Conservation (phyloP, 2,113 vertebrate species). For the Stercorarius parasiticus region DNA sequence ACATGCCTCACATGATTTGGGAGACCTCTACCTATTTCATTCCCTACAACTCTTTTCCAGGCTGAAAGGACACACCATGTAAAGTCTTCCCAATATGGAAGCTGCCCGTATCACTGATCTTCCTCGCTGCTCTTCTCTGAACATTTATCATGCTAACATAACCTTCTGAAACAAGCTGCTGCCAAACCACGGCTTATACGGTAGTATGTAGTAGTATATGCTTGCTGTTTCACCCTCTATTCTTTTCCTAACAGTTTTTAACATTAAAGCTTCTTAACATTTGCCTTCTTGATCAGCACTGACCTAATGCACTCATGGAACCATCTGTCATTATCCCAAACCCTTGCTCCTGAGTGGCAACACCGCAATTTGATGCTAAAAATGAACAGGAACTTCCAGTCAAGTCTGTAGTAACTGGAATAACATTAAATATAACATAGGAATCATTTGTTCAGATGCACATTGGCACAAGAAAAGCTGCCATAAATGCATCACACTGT, state of each 20-base stretch:
- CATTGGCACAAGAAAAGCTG: not conserved
- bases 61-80: not conserved
- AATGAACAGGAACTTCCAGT: not conserved
- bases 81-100: not conserved
- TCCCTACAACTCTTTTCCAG: not conserved
- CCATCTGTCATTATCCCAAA: constrained; percentile 9
- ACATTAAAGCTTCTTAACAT: constrained; percentile 36
- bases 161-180: not conserved
- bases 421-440: not conserved
- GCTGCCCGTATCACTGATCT: not conserved
- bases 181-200: not conserved
- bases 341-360: not conserved
- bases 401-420: not conserved
- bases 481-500: rapidly evolving
- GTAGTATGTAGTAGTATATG: not conserved
- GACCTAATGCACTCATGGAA: not conserved
- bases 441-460: not conserved
- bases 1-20: not conserved
- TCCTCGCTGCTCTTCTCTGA: not conserved
- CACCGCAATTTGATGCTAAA: not conserved
- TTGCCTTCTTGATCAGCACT: constrained; percentile 27
- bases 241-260: not conserved
- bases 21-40: not conserved
- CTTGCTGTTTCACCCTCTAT: not conserved
- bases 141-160: not conserved